These are phyloP conservation scores for Tadarida brasiliensis DNA, from an alignment of 2,797 vertebrate genomes.

Conservation along the genomic window DNA sequence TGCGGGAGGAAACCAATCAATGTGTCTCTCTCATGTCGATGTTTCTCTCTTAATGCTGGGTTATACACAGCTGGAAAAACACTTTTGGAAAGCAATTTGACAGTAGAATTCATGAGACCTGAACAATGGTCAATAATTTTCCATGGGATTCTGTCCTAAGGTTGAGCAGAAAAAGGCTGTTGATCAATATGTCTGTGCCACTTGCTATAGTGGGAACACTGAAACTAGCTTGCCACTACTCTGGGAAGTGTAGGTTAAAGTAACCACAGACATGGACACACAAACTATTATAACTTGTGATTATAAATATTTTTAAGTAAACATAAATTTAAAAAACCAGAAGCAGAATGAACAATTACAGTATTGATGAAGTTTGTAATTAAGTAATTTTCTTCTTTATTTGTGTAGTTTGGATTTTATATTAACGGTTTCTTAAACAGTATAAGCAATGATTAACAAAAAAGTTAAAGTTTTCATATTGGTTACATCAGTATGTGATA, in stretches of 20 bases:
- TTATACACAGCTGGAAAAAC: background rate
- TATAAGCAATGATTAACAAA: background rate
- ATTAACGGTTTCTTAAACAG: background rate
- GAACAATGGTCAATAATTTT: background rate
- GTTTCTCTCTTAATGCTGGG: background rate
- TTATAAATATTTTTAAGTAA: conserved; percentile 12
- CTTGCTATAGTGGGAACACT: background rate
- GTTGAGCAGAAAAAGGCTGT: background rate
- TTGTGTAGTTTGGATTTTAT: background rate
- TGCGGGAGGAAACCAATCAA: no score
- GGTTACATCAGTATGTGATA: background rate
- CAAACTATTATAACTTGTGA: background rate
- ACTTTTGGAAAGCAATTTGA: background rate
- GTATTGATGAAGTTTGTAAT: background rate
- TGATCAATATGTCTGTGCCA: background rate
- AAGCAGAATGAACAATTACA: background rate
- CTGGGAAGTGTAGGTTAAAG: background rate
- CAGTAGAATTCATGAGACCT: background rate
- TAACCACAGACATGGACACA: background rate
- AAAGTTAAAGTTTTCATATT: background rate
- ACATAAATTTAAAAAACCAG: background rate
- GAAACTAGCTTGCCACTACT: background rate
- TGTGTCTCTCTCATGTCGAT: no score
- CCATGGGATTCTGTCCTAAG: background rate
- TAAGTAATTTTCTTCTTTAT: background rate